Evolutionary conservation across 2,888 invertebrate genomes (phyloP), one percentile per base, ranked within the genome.

Genomic region (Cantharis rustica): DNA sequence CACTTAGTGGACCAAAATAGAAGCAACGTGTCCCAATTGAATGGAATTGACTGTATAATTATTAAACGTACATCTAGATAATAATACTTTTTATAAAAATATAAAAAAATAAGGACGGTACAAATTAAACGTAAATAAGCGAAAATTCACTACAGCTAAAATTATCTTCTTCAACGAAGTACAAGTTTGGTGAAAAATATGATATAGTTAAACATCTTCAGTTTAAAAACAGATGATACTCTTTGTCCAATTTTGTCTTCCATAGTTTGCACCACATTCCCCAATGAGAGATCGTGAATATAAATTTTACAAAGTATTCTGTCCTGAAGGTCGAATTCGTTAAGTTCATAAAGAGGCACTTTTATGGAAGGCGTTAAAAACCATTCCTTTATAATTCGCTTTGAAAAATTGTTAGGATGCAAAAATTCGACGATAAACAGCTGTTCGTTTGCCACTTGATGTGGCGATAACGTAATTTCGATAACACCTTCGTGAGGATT

Each of bases 321-420:
- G 9, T 75, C 72, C 15, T 69, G 69, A 26, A 69, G 69, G 17
- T 72, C 72, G 23, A 72, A 20, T 10, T 15, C n/a, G 10, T 72
- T 66, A 0, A 75, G 26, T 69, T 75, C 75, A 3, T 27, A 15
- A 15, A 72, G 72, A 69, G 69, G 16, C 13, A 75, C 16, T 11
- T 69, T 16, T 20, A 75, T 26, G 10, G 20, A 16, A 16, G 69
- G 47, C 13, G 66, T 68, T 3, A 75, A 63, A 16, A 69, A 64
- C 72, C 72, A 75, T 61, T 75, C 75, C 64, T 75, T 75, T 16
- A 64, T 75, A 2, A 75, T 31, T 26, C 69, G 72, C 15, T 31
- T 63, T 9, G 20, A 47, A n/a, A 16, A 20, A 47, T 72, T 27
- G 0, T 16, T 69, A 17, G 75, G 75, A 13, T 26, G 20, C 3